Percentiles rank a stretch among this genome's conserved stretches.
phyloP scores from a whole-genome alignment of 2,113 vertebrate genomes.

The Odontesthes bonariensis region DNA sequence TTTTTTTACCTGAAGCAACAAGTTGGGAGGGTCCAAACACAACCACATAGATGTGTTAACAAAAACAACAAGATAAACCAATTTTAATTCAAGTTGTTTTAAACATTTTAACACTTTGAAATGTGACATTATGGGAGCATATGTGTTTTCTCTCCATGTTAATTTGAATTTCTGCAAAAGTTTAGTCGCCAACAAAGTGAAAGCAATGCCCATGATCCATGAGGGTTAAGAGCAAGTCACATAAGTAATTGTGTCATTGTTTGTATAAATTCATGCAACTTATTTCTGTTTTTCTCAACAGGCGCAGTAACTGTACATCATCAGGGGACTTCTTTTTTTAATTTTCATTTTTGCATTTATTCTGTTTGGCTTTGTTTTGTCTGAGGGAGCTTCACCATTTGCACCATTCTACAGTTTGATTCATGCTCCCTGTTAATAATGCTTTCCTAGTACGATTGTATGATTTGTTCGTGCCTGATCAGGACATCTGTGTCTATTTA shows the following conservation, averaged over 20 bases:
- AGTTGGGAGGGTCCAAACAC: not conserved
- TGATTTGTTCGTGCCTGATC: constrained; percentile 61
- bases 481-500: constrained; percentile 76
- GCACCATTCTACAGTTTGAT: constrained; percentile 60
- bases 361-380: constrained; percentile 41
- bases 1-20: not conserved
- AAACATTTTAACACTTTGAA: too few relatives aligned
- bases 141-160: too few relatives aligned
- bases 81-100: too few relatives aligned
- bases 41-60: not conserved
- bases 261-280: constrained; percentile 3
- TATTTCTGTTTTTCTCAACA: constrained; percentile 53
- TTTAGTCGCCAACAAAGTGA: not conserved
- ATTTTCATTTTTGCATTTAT: constrained; percentile 1
- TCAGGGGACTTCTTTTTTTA: constrained; percentile 53
- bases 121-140: too few relatives aligned
- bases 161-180: not conserved
- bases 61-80: not conserved
- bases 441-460: constrained; percentile 39
- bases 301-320: constrained; percentile 69
- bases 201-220: too few relatives aligned
- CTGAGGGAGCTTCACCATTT: constrained; percentile 52
- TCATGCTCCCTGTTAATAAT: constrained; percentile 31
- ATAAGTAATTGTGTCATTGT: constrained; percentile 3
- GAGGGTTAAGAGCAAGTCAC: not conserved